Base-by-base conservation (phyloP, 2,113 vertebrate genomes). In the Rhinopithecus roxellana region DNA sequence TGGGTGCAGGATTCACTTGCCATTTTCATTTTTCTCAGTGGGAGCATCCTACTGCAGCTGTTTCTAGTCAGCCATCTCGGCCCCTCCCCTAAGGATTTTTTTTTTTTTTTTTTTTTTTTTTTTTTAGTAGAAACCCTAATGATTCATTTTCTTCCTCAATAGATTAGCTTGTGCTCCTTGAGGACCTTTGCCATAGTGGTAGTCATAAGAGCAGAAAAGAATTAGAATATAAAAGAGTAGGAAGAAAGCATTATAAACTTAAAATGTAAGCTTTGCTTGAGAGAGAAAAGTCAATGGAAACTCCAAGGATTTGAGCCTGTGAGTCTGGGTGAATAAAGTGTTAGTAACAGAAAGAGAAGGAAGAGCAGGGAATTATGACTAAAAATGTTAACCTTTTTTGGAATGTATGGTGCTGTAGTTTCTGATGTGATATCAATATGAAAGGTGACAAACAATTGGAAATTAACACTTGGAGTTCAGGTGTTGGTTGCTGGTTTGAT, bases 211-310 rank as follows among this genome's bases (percentile, higher is more conserved):
- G 89, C 55, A 94, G 48, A 70, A 89, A 93, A 86, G 3, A 89
- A 50, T 61, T 90, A 89, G 8, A 95, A 72, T 81, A 95, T n/a
- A 93, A 74, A 88, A 85, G 14, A 45, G 6, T 0, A 87, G 13
- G 27, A 85, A 97, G 40, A 90, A 67, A 61, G 14, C 87, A 72
- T 80, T 88, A 77, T 43, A 85, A 57, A 88, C 17, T 81, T 90
- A 82, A 95, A 94, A 90, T 72, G 5, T 69, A 23, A 82, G 32
- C 57, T 83, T 91, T 97, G 45, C 55, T 95, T 96, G 38, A 90
- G 9, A 78, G 43, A 82, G 27, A 84, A 23, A 32, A 78, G 3
- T n/a, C 35, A 52, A 80, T 69, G 27, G 13, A 89, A 78, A 43
- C 1, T 38, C 78, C 9, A 82, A 64, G 27, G 5, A 74, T 40